Evolutionary conservation across 2,113 vertebrate species (phyloP).

Genomic region (Panurus biarmicus): DNA sequence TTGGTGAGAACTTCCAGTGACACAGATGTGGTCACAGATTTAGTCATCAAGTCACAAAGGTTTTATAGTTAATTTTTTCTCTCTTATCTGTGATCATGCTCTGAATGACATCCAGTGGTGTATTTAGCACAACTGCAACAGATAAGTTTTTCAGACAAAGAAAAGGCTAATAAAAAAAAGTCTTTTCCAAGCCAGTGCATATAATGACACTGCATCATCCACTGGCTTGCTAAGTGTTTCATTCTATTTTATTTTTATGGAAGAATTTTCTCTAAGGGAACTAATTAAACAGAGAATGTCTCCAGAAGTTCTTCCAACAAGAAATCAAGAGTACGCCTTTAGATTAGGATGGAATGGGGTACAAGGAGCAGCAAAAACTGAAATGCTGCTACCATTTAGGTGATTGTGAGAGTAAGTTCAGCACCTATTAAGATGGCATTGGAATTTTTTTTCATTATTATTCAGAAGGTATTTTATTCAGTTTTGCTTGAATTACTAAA

Average conservation of each 20-base stretch:
- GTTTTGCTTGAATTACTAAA: not conserved
- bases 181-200: not conserved
- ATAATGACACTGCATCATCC: not conserved
- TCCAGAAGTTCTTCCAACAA: not conserved
- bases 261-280: not conserved
- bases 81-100: not conserved
- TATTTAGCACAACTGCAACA: not conserved
- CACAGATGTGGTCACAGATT: not conserved
- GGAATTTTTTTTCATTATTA: not conserved
- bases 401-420: not conserved
- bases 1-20: not conserved
- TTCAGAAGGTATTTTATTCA: not conserved
- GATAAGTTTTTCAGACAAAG: not conserved
- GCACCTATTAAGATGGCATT: not conserved
- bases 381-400: not conserved
- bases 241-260: not conserved
- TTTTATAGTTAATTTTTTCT: not conserved
- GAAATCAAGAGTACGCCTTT: not conserved
- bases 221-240: not conserved
- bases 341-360: not conserved
- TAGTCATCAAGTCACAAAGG: not conserved
- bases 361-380: not conserved
- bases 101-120: slow-evolving; percentile 4
- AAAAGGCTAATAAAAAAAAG: not conserved
- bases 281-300: not conserved